phyloP scores from a whole-genome alignment of 2,113 vertebrate genomes.

The Vidua chalybeata region DNA sequence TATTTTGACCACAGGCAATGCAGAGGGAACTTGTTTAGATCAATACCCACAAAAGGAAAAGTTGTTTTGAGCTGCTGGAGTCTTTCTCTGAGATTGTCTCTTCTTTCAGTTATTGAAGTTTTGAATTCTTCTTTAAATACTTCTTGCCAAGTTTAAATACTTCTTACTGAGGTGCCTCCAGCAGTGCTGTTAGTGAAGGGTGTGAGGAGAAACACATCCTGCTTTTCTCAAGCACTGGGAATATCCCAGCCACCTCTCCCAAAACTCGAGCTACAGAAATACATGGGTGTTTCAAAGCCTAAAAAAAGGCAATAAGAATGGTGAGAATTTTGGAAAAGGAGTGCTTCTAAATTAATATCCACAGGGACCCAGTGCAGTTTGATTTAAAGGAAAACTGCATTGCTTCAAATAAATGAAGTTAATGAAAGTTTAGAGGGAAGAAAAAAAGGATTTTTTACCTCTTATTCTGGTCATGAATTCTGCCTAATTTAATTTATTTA shows the following conservation, averaged over 20 bases:
- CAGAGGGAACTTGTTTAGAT: neutral
- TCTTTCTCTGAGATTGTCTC: neutral
- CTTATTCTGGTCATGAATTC: neutral
- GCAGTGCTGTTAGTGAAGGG: neutral
- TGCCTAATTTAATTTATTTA: neutral
- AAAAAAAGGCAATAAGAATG: neutral
- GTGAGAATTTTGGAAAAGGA: neutral
- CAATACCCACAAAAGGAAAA: neutral
- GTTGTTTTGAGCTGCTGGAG: neutral
- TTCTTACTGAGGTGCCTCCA: neutral
- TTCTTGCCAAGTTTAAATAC: neutral
- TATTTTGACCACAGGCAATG: neutral
- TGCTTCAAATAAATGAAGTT: neutral
- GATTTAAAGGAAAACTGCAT: neutral
- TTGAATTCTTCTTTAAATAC: neutral
- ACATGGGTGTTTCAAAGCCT: neutral
- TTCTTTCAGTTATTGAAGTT: neutral
- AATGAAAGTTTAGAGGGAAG: accelerated
- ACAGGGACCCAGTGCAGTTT: neutral
- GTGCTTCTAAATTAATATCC: neutral
- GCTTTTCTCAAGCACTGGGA: neutral
- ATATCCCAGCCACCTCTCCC: neutral
- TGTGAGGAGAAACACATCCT: neutral
- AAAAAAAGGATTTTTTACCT: neutral
- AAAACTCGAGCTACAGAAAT: neutral